A percentile compares a stretch with the other conserved stretches of the same genome.
These are phyloP conservation scores for Paradoxurus hermaphroditus DNA, from an alignment of 2,113 vertebrate genomes.

Conservation along the genomic window DNA sequence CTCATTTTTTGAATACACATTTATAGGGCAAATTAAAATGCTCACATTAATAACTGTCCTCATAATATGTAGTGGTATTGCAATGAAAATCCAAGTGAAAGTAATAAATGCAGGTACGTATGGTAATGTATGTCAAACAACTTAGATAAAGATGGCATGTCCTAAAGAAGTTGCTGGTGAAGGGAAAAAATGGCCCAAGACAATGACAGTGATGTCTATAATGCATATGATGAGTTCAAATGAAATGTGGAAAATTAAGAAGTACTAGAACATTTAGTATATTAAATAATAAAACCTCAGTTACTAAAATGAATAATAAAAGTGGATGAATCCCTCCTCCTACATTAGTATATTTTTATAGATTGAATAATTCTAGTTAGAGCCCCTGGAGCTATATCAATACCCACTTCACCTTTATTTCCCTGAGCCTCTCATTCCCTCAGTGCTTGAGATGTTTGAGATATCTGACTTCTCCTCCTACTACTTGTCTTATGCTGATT, in stretches of 20 bases:
- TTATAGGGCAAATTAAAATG: conserved; percentile 17
- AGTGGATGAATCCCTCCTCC: neutral
- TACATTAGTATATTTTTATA: neutral
- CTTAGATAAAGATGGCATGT: neutral
- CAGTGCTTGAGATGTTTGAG: neutral
- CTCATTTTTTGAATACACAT: conserved; percentile 11
- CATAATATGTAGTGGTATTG: neutral
- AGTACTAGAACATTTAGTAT: conserved; percentile 15
- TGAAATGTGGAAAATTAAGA: conserved; percentile 38
- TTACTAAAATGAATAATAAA: neutral
- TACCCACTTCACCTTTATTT: neutral
- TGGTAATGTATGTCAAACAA: neutral
- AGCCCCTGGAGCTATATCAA: neutral
- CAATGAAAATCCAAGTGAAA: neutral
- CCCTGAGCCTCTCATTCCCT: neutral
- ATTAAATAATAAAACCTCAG: neutral
- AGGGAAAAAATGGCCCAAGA: neutral
- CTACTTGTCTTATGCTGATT: neutral
- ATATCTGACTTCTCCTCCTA: neutral
- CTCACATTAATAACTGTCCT: neutral
- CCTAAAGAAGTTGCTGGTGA: conserved; percentile 3
- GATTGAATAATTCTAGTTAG: neutral
- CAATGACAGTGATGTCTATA: neutral
- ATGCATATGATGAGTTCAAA: neutral
- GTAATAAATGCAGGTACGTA: conserved; percentile 3